A percentile compares a stretch with the other conserved stretches of the same genome.
These are phyloP conservation scores for Drosophila mayaguana DNA, from an alignment of 2,888 invertebrate genomes.

Conservation along the genomic window DNA sequence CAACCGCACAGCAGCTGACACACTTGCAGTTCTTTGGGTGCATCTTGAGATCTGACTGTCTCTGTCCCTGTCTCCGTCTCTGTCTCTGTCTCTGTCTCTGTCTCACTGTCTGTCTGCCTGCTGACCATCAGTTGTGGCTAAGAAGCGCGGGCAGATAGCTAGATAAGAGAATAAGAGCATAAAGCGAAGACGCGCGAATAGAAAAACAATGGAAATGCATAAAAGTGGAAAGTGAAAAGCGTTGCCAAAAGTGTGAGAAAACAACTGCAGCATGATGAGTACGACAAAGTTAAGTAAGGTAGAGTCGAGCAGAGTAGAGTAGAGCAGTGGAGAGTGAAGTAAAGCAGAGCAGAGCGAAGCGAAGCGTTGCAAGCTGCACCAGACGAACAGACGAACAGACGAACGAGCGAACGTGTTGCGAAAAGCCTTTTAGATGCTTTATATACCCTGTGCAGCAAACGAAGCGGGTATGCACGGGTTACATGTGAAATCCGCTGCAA, in stretches of 20 bases:
- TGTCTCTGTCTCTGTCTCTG: not conserved
- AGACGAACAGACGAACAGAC: not conserved
- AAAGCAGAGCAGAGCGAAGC: conserved; percentile 1
- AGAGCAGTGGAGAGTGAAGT: not conserved
- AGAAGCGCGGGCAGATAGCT: not conserved
- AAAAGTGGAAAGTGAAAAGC: conserved; percentile 71
- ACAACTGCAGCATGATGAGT: conserved; percentile 25
- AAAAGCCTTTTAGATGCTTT: conserved; percentile 59
- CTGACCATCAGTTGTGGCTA: conserved; percentile 38
- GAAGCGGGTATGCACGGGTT: not conserved
- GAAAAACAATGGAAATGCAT: conserved; percentile 57
- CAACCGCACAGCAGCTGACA: conserved; percentile 29
- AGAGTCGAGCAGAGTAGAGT: not conserved
- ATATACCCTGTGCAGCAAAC: not conserved
- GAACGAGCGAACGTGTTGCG: conserved; percentile 20
- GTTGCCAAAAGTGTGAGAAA: conserved; percentile 39
- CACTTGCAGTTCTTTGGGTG: conserved; percentile 10
- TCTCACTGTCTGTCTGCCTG: not conserved
- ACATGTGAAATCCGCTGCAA: not conserved
- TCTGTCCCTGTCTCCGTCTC: not conserved
- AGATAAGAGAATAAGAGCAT: conserved; percentile 5
- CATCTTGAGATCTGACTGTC: conserved; percentile 9
- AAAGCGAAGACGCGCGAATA: conserved; percentile 17
- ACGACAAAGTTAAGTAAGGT: conserved; percentile 4
- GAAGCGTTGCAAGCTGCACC: conserved; percentile 15